Evolutionary conservation across 2,888 invertebrate species (phyloP), one percentile per base, ranked within the genome.

Genomic region (Agrochola circellaris): DNA sequence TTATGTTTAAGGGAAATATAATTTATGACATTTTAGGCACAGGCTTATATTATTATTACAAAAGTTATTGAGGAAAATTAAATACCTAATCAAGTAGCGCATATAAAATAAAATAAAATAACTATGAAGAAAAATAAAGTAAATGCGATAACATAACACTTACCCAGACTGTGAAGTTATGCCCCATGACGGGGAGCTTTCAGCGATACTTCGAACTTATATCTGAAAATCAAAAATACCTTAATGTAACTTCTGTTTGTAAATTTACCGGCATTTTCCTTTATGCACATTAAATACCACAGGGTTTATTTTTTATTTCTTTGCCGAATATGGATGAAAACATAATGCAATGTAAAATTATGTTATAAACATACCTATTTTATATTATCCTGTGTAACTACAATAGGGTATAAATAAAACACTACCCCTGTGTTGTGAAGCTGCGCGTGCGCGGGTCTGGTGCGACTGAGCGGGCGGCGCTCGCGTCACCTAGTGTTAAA

Each of bases 181-280:
- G 91, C 96, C 96, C 96, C 96, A 96, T 96, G 85, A 91, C 90
- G 95, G 96, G 96, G 96, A 89, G 84, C 75, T 90, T 89, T 89
- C 74, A 78, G 86, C 70, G 74, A 86, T 86, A 78, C 75, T 79
- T 86, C 84, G 81, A 87, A 87, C 83, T 87, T 88, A 81, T 90
- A 87, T 90, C 93, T 94, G 93, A 81, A 92, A 93, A 83, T 2
- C 4, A 51, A 42, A 62, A 73, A 73, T 60, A 38, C 34, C n/a
- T 13, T 56, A 61, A 62, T 45, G 5, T 78, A 30, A 66, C 13
- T 34, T 62, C 17, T 56, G 11, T 54, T 60, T 56, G 13, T 64
- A 30, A 67, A 66, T 54, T 26, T 34, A 42, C 58, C 56, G 26
- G 30, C 17, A n/a, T 61, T 69, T 38, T 56, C 38, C 20, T 54